These are phyloP conservation scores for Tanytarsus gracilentus DNA, from an alignment of 2,888 invertebrate genomes.

Conservation along the genomic window DNA sequence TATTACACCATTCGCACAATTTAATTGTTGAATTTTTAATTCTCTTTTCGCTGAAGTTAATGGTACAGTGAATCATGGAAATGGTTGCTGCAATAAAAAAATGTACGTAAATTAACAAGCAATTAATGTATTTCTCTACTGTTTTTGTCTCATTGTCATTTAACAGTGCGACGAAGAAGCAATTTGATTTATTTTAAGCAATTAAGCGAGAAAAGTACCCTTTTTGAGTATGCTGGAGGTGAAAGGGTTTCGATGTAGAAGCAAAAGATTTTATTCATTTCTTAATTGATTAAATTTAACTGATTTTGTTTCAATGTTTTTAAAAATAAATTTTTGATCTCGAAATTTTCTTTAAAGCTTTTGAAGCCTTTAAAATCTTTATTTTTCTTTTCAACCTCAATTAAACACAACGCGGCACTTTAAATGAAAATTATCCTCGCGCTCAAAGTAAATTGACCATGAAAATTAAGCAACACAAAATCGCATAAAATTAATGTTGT, in stretches of 20 bases:
- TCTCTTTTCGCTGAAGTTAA: background rate
- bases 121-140: background rate
- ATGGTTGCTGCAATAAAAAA: background rate
- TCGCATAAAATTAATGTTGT: constrained; percentile 12
- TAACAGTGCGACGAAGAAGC: too few relatives aligned
- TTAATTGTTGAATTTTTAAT: background rate
- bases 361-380: background rate
- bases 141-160: background rate
- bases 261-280: too few relatives aligned
- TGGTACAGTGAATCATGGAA: too few relatives aligned
- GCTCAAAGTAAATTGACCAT: constrained; percentile 1
- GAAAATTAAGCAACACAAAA: background rate
- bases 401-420: background rate
- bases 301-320: too few relatives aligned
- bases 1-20: too few relatives aligned
- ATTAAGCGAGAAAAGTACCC: too few relatives aligned
- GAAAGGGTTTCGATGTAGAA: too few relatives aligned
- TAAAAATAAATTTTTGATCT: too few relatives aligned
- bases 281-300: too few relatives aligned
- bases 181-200: background rate
- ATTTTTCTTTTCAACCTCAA: background rate
- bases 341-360: background rate
- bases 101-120: background rate
- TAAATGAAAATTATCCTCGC: background rate
- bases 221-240: too few relatives aligned